Conservation (phyloP, 1,140 invertebrate species). For the Mesaphorura yosii region DNA sequence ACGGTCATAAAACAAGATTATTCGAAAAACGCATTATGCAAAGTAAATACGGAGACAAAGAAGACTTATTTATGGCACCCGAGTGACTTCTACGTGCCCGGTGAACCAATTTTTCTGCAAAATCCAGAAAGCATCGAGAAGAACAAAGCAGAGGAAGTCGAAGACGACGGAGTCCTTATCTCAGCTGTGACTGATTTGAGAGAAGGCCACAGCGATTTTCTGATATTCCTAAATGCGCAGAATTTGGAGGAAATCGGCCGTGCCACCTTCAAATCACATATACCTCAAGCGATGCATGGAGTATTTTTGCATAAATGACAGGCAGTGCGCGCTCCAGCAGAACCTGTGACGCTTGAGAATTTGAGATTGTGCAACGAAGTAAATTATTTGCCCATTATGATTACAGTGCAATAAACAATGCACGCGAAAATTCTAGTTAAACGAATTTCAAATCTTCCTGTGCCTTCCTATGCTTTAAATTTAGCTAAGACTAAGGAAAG, state of each 20-base stretch:
- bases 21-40: slow-evolving; percentile 32
- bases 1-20: slow-evolving; percentile 32
- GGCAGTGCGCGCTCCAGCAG: too few relatives aligned
- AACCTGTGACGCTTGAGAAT: too few relatives aligned
- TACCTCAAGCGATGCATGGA: slow-evolving; percentile 38
- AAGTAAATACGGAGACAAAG: slow-evolving; percentile 35
- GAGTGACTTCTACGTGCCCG: slow-evolving; percentile 29
- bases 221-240: slow-evolving; percentile 38
- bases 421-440: too few relatives aligned
- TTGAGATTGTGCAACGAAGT: too few relatives aligned
- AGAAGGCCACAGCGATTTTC: slow-evolving; percentile 32
- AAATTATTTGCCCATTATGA: too few relatives aligned
- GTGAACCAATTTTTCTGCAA: slow-evolving; percentile 35
- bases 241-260: slow-evolving; percentile 37
- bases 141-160: slow-evolving; percentile 14
- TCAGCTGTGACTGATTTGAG: slow-evolving; percentile 30
- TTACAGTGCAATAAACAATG: too few relatives aligned
- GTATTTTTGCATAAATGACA: slow-evolving; percentile 5
- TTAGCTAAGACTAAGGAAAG: too few relatives aligned
- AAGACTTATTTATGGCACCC: slow-evolving; percentile 33
- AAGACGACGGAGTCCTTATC: slow-evolving; percentile 36
- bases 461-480: too few relatives aligned
- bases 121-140: slow-evolving; percentile 20
- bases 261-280: slow-evolving; percentile 33
- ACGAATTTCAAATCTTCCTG: too few relatives aligned